These are phyloP conservation scores for Eutolmus rufibarbis DNA, from an alignment of 2,888 invertebrate genomes.

Conservation along the genomic window DNA sequence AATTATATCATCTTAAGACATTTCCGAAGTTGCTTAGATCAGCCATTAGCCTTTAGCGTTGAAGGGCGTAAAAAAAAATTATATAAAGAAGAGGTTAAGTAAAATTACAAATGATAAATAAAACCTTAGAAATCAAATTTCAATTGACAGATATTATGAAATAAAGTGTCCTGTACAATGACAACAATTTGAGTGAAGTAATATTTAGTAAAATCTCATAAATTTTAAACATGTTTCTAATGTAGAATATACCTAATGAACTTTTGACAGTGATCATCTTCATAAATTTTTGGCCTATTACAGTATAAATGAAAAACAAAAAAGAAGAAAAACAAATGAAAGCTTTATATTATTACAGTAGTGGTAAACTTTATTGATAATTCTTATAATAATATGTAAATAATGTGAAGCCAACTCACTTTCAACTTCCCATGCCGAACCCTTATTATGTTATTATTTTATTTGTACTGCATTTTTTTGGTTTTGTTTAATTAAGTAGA, in stretches of 20 bases:
- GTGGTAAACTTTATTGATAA: not conserved
- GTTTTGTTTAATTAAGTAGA: not conserved
- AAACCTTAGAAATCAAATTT: not conserved
- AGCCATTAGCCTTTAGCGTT: not conserved
- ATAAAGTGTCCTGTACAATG: constrained; percentile 36
- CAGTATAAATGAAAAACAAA: constrained; percentile 9
- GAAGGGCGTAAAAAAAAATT: not conserved
- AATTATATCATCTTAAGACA: constrained; percentile 1
- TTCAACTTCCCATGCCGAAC: not conserved
- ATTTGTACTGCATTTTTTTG: not conserved
- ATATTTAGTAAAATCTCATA: constrained; percentile 30
- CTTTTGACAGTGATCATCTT: constrained; percentile 32
- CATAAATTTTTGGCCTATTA: constrained; percentile 34
- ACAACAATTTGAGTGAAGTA: constrained; percentile 39
- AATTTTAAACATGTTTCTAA: constrained; percentile 27
- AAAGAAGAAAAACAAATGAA: not conserved
- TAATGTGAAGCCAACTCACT: not conserved
- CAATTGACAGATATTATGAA: constrained; percentile 33
- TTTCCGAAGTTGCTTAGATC: constrained; percentile 17
- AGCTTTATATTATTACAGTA: constrained; percentile 31
- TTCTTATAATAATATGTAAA: not conserved
- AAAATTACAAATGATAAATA: not conserved
- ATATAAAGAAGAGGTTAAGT: not conserved
- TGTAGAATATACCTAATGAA: constrained; percentile 16
- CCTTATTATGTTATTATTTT: not conserved